Evolutionary conservation across 1,140 invertebrate species (phyloP).

Genomic region (Drosophila malerkotliana): DNA sequence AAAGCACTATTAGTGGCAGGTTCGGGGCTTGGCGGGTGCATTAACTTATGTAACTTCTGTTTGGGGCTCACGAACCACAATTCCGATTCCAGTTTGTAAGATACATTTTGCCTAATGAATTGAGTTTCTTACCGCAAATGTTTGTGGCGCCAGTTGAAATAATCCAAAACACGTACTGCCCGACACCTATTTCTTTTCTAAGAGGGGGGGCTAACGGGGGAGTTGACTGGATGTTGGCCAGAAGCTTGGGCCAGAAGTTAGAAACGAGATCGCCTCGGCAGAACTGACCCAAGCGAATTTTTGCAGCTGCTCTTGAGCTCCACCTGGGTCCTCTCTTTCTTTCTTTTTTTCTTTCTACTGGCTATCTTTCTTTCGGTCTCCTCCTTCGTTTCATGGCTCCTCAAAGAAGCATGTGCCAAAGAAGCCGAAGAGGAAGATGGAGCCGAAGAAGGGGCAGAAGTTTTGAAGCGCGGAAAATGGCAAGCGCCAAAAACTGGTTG

Average conservation of each 20-base stretch:
- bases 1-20: constrained; percentile 20
- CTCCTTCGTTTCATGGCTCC: constrained; percentile 18
- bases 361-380: constrained; percentile 1
- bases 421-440: constrained; percentile 20
- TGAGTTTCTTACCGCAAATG: constrained; percentile 45
- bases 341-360: constrained; percentile 24
- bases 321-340: constrained; percentile 21
- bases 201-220: not conserved
- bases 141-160: constrained; percentile 55
- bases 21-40: constrained; percentile 1
- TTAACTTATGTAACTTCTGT: constrained; percentile 32
- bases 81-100: constrained; percentile 18
- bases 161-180: constrained; percentile 74
- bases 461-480: constrained; percentile 76
- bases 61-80: constrained; percentile 30
- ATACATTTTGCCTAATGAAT: constrained; percentile 26
- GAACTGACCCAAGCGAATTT: constrained; percentile 34
- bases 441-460: constrained; percentile 43
- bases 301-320: constrained; percentile 43
- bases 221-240: constrained; percentile 1
- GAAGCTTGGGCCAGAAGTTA: constrained; percentile 5
- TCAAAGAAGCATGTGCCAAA: constrained; percentile 12
- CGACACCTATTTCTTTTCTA: constrained; percentile 18
- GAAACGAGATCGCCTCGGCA: constrained; percentile 26
- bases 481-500: constrained; percentile 80